A percentile compares a stretch with the other conserved stretches of the same genome.
These are phyloP conservation scores for Meleagris gallopavo DNA, from an alignment of 2,113 vertebrate species.

Conservation along the genomic window DNA sequence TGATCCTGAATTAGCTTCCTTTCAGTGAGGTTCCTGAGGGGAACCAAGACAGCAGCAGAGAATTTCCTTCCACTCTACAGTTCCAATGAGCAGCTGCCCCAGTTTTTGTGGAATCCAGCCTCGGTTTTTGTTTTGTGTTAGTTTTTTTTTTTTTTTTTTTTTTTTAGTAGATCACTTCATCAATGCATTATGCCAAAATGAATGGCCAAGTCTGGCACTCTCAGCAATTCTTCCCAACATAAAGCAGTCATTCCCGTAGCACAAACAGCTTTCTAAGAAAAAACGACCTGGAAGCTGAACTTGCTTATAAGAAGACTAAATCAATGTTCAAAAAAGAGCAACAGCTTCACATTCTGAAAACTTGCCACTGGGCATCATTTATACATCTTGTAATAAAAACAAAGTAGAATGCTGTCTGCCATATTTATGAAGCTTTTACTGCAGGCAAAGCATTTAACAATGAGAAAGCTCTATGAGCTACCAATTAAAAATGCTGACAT, in stretches of 20 bases:
- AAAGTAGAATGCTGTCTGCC: not conserved
- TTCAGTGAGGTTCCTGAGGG: conserved; percentile 29
- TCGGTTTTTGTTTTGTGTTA: not conserved
- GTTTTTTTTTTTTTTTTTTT: not conserved
- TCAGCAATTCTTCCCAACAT: conserved; percentile 23
- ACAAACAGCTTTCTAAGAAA: conserved; percentile 54
- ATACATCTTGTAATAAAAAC: conserved; percentile 35
- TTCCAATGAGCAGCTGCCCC: conserved; percentile 30
- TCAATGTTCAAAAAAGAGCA: conserved; percentile 39
- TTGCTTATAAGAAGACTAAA: conserved; percentile 8
- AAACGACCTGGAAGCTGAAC: conserved; percentile 62
- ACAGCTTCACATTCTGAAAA: conserved; percentile 2
- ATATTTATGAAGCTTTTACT: not conserved
- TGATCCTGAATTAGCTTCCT: conserved; percentile 44
- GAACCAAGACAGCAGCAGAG: conserved; percentile 34
- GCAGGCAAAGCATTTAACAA: not conserved
- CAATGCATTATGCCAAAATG: conserved; percentile 12
- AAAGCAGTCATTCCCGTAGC: conserved; percentile 3
- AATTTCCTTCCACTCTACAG: conserved; percentile 4
- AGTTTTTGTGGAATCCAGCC: not conserved
- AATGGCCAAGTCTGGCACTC: not conserved
- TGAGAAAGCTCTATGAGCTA: not conserved
- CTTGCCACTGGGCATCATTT: conserved; percentile 38
- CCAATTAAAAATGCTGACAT: not conserved
- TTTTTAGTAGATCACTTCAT: conserved; percentile 9